These are phyloP conservation scores for Cyaniris semiargus DNA, from an alignment of 2,888 invertebrate species.

Conservation along the genomic window DNA sequence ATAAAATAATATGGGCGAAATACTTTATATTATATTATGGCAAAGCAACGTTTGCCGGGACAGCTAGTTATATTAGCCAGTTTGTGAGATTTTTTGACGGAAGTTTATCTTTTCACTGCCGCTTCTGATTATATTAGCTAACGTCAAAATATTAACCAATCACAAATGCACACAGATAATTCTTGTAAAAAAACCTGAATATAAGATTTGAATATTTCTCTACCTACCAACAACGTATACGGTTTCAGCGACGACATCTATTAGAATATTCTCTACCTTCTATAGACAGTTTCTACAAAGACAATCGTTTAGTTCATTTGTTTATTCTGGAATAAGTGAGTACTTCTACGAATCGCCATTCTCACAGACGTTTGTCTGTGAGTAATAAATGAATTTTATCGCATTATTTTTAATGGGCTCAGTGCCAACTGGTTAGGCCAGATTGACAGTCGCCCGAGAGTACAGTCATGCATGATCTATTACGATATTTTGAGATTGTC, in stretches of 20 bases:
- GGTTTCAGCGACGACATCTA: background rate
- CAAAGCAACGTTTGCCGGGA: too few species aligned
- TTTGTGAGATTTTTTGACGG: too few species aligned
- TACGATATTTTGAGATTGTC: constrained; percentile 20
- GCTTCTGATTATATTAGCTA: too few species aligned
- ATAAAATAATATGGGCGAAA: too few species aligned
- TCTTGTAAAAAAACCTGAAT: too few species aligned
- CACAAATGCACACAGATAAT: too few species aligned
- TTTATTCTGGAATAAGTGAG: constrained; percentile 3
- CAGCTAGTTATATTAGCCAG: too few species aligned
- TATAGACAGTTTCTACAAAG: background rate
- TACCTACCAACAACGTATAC: background rate
- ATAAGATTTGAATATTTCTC: background rate
- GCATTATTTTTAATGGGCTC: constrained; percentile 28
- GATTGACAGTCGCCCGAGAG: constrained; percentile 2
- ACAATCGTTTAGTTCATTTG: background rate
- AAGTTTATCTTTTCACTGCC: too few species aligned
- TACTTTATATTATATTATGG: too few species aligned
- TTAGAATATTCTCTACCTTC: background rate
- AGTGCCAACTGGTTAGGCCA: background rate
- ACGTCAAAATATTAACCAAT: too few species aligned
- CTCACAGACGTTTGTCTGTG: constrained; percentile 5
- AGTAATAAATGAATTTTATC: constrained; percentile 27
- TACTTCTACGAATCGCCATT: background rate
- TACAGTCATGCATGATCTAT: constrained; percentile 15